Conservation (phyloP, 2,888 invertebrate genomes). For the Eulithis testata region DNA sequence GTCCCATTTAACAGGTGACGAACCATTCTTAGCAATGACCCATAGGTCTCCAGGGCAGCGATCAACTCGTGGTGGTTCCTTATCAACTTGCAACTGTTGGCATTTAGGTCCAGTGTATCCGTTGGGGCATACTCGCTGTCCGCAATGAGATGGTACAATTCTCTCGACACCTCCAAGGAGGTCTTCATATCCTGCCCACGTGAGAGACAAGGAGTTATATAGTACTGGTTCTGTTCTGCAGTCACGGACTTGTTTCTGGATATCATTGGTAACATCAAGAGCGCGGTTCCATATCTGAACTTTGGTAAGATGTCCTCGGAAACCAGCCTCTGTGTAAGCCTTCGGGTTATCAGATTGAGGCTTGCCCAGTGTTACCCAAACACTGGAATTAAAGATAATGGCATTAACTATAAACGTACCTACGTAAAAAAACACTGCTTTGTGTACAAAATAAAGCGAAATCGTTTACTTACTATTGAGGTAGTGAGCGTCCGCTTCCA, state of each 20-base stretch:
- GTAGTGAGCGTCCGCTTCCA: constrained; percentile 91
- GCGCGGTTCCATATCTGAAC: constrained; percentile 97
- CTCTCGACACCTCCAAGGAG: constrained; percentile 95
- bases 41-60: constrained; percentile 97
- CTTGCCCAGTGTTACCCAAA: constrained; percentile 96
- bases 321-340: constrained; percentile 94
- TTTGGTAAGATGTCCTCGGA: constrained; percentile 97
- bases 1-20: constrained; percentile 95
- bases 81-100: constrained; percentile 92
- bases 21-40: constrained; percentile 96
- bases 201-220: constrained; percentile 92
- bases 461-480: constrained; percentile 88
- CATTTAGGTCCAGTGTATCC: constrained; percentile 95
- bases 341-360: constrained; percentile 93
- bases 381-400: constrained; percentile 80
- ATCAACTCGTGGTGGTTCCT: constrained; percentile 93
- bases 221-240: constrained; percentile 96
- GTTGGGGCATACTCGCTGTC: constrained; percentile 94
- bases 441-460: neutral
- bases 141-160: constrained; percentile 96
- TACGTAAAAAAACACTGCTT: neutral
- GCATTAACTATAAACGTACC: neutral
- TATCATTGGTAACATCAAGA: constrained; percentile 95
- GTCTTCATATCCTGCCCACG: constrained; percentile 97
- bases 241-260: constrained; percentile 96